A percentile compares a stretch with the other conserved stretches of the same genome.
Conservation (phyloP, 1,140 invertebrate species). For the Ceratina australensis region DNA sequence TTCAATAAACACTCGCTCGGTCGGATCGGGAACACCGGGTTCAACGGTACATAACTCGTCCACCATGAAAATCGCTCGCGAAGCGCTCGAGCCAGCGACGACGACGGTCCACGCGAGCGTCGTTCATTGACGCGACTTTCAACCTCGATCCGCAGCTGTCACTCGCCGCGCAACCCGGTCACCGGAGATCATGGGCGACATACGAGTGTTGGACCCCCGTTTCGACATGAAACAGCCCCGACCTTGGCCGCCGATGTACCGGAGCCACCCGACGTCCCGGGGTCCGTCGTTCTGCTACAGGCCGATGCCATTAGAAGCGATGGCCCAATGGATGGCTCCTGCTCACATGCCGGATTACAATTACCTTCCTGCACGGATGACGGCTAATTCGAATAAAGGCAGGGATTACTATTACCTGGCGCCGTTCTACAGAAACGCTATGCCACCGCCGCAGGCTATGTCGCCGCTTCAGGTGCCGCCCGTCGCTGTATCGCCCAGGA, state of each 20-base stretch:
- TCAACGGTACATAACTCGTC: neutral
- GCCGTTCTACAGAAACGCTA: conserved; percentile 83
- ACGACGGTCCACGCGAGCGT: neutral
- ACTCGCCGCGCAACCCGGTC: neutral
- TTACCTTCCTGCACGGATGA: conserved; percentile 77
- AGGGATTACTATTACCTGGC: conserved; percentile 86
- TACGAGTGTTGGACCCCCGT: conserved; percentile 74
- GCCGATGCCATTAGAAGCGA: conserved; percentile 75
- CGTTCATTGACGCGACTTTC: conserved; percentile 32
- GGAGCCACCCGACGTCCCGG: conserved; percentile 77
- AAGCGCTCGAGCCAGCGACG: neutral
- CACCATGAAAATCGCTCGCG: neutral
- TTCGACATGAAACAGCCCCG: conserved; percentile 72
- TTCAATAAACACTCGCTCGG: neutral
- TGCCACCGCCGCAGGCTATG: conserved; percentile 72
- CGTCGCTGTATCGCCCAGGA: conserved; percentile 63
- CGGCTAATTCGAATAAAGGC: conserved; percentile 79
- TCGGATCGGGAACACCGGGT: neutral
- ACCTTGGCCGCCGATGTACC: conserved; percentile 83
- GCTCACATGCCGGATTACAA: conserved; percentile 78
- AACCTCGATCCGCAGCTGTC: conserved; percentile 11
- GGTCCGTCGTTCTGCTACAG: conserved; percentile 82
- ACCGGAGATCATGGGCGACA: conserved; percentile 70
- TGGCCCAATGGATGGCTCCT: conserved; percentile 73
- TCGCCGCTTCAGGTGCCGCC: conserved; percentile 66